Conservation (phyloP, 2,797 vertebrate genomes). For the Craterocephalus amniculus region DNA sequence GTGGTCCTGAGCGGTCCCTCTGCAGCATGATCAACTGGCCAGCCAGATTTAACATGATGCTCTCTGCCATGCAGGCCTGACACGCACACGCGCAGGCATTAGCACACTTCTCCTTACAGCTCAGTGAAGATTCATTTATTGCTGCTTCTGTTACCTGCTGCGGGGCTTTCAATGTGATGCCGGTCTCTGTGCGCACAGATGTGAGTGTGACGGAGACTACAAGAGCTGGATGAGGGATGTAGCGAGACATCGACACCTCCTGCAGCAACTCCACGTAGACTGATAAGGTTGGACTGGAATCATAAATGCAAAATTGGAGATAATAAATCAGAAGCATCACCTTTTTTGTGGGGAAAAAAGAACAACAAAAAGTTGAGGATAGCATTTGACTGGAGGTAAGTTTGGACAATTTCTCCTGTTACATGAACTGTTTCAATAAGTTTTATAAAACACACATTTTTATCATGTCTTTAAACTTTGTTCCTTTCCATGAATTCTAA, state of each 20-base stretch:
- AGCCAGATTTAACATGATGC: conserved; percentile 98
- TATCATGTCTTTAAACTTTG: too few relatives aligned
- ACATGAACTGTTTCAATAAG: too few relatives aligned
- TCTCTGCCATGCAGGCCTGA: conserved; percentile 95
- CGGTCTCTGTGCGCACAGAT: conserved; percentile 96
- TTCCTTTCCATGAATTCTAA: too few relatives aligned
- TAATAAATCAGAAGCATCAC: background rate
- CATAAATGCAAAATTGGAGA: background rate
- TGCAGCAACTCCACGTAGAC: conserved; percentile 93
- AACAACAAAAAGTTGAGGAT: background rate
- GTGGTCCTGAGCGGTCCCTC: conserved; percentile 95
- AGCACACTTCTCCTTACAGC: background rate
- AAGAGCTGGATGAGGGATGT: conserved; percentile 96
- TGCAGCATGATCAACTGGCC: conserved; percentile 99
- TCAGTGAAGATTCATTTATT: background rate
- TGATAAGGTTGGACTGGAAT: conserved; percentile 86
- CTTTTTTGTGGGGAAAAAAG: background rate
- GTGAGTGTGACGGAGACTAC: conserved; percentile 97
- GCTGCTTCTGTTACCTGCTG: conserved; percentile 88
- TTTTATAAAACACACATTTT: too few relatives aligned
- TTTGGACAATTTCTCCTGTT: background rate
- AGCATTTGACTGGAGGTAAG: background rate
- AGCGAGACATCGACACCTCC: conserved; percentile 98
- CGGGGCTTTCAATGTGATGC: conserved; percentile 95
- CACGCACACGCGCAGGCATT: background rate